Percentiles rank a stretch among this genome's conserved stretches.
phyloP scores from a whole-genome alignment of 2,888 invertebrate genomes.

The Caenorhabditis imperialis region DNA sequence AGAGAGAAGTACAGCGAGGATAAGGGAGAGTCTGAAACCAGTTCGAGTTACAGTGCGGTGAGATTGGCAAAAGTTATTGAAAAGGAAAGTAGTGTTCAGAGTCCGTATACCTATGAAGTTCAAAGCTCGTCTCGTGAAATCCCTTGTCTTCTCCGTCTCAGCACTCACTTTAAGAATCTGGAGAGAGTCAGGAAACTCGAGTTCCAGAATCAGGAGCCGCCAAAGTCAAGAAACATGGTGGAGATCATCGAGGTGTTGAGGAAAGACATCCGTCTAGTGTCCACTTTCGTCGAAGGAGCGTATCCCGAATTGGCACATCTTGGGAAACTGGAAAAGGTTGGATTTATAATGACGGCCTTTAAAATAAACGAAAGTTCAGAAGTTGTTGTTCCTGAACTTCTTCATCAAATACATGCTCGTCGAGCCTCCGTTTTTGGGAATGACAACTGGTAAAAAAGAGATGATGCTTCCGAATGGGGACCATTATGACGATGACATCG shows the following conservation, averaged over 20 bases:
- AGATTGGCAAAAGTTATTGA: background rate
- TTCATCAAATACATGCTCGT: constrained; percentile 48
- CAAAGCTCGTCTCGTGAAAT: constrained; percentile 43
- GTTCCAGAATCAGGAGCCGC: constrained; percentile 42
- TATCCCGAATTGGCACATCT: constrained; percentile 34
- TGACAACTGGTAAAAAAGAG: constrained; percentile 30
- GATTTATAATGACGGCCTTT: too few relatives aligned
- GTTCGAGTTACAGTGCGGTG: constrained; percentile 33
- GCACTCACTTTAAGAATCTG: constrained; percentile 33
- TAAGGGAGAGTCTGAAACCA: constrained; percentile 20
- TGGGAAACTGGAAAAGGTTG: constrained; percentile 30
- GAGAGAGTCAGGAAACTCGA: constrained; percentile 28
- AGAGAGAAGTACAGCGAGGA: constrained; percentile 43
- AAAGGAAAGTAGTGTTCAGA: constrained; percentile 10
- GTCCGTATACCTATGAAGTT: constrained; percentile 30
- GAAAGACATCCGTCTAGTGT: constrained; percentile 36
- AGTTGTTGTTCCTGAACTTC: constrained; percentile 36
- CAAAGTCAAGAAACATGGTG: constrained; percentile 44
- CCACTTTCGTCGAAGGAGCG: constrained; percentile 34
- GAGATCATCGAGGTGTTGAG: constrained; percentile 35
- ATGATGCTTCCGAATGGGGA: constrained; percentile 46
- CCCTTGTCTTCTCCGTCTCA: constrained; percentile 23
- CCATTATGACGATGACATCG: constrained; percentile 35
- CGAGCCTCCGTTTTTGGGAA: constrained; percentile 44
- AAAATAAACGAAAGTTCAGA: too few relatives aligned